Percentiles rank a stretch among this genome's conserved stretches.
phyloP scores from a whole-genome alignment of 2,888 invertebrate genomes.

The Melangyna quadrimaculata region DNA sequence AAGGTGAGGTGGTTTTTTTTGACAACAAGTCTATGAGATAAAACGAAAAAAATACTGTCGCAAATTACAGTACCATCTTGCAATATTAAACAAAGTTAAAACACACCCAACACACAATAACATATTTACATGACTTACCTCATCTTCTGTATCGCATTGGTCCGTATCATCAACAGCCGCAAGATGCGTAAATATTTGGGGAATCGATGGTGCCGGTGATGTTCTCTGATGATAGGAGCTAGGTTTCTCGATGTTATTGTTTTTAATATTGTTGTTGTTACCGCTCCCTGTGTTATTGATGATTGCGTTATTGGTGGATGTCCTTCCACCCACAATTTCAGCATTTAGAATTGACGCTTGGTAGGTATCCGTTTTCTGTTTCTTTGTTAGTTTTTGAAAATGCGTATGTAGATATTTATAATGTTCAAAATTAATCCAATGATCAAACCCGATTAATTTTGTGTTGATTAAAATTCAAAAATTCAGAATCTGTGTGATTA shows the following conservation, averaged over 20 bases:
- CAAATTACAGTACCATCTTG: no score
- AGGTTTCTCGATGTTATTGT: constrained; percentile 40
- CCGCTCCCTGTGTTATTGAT: constrained; percentile 30
- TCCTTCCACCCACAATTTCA: constrained; percentile 59
- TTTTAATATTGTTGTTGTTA: constrained; percentile 47
- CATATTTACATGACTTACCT: constrained; percentile 69
- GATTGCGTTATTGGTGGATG: constrained; percentile 49
- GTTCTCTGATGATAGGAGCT: constrained; percentile 34
- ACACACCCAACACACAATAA: neutral
- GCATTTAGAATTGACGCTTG: constrained; percentile 57
- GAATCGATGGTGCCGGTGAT: constrained; percentile 20
- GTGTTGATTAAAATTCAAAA: neutral
- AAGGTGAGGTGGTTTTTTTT: no score
- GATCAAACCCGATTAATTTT: neutral
- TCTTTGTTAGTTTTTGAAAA: constrained; percentile 19
- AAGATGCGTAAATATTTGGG: constrained; percentile 48
- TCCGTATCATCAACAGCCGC: constrained; percentile 62
- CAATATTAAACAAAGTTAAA: neutral
- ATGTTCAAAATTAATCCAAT: constrained; percentile 5
- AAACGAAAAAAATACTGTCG: no score
- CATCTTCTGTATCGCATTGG: constrained; percentile 75
- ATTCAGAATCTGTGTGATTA: neutral
- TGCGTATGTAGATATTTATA: no score
- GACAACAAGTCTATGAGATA: no score
- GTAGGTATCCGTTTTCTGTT: constrained; percentile 57